Conservation (phyloP, 30 jellyfish, hydroid and myxozoan species). For the Euphysa ruthae region DNA sequence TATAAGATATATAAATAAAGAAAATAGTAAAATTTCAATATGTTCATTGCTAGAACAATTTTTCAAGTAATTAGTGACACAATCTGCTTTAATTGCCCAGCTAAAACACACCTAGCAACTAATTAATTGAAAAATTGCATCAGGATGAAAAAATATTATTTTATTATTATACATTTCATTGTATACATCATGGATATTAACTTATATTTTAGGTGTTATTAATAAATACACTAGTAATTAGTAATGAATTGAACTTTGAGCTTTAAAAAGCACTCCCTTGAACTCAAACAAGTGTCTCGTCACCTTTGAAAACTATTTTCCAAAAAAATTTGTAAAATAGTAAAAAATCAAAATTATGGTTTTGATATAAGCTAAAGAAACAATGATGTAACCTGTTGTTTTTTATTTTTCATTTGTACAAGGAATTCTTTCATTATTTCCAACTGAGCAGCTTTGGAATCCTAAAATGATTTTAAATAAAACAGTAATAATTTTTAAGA, state of each 20-base stretch:
- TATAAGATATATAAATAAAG: neutral
- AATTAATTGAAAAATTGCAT: neutral
- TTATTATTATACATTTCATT: no score
- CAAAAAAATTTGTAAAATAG: neutral
- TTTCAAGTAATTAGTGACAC: neutral
- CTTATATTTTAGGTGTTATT: no score
- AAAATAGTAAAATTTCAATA: neutral
- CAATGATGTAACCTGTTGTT: conserved; percentile 68
- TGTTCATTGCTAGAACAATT: neutral
- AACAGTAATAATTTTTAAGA: no score
- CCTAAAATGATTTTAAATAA: conserved; percentile 29
- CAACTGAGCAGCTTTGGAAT: conserved; percentile 76
- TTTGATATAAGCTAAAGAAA: neutral
- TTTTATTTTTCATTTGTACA: conserved; percentile 59
- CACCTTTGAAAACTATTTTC: neutral
- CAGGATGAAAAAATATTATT: neutral
- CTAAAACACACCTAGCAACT: no score
- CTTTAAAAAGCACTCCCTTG: no score
- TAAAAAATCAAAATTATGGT: no score
- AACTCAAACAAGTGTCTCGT: no score
- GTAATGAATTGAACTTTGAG: no score
- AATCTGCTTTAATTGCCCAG: no score
- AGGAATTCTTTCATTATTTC: conserved; percentile 83
- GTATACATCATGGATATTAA: no score
- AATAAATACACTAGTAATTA: no score